Evolutionary conservation across 2,113 vertebrate genomes (phyloP).

Genomic region (Colaptes auratus): DNA sequence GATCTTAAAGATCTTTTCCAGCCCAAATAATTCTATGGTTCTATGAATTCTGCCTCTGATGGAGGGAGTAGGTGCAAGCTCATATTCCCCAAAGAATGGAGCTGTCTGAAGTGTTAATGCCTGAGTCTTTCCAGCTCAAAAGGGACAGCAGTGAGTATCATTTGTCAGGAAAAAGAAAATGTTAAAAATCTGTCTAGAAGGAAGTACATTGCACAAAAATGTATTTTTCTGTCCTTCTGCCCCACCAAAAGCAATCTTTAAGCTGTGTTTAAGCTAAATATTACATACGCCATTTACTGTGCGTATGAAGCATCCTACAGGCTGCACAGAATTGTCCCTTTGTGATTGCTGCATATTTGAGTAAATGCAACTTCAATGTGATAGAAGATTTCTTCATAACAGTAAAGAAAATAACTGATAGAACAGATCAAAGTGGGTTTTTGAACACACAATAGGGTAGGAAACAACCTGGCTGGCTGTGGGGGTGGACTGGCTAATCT

Average conservation of each 20-base stretch:
- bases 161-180: background rate
- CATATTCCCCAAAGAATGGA: background rate
- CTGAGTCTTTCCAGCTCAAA: background rate
- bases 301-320: background rate
- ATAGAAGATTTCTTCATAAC: background rate
- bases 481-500: constrained; percentile 1
- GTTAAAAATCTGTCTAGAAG: background rate
- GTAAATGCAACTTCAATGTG: background rate
- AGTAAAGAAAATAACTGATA: background rate
- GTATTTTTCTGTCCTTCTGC: background rate
- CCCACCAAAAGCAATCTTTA: background rate
- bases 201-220: background rate
- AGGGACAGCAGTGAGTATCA: background rate
- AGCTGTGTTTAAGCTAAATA: background rate
- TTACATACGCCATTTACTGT: background rate
- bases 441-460: background rate
- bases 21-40: too few species aligned
- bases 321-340: background rate
- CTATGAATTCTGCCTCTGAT: background rate
- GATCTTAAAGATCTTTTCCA: too few species aligned
- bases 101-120: background rate
- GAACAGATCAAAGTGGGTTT: background rate
- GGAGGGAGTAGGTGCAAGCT: background rate
- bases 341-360: background rate
- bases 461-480: background rate